Conservation (phyloP, 2,888 invertebrate species). For the Zelleria hepariella region DNA sequence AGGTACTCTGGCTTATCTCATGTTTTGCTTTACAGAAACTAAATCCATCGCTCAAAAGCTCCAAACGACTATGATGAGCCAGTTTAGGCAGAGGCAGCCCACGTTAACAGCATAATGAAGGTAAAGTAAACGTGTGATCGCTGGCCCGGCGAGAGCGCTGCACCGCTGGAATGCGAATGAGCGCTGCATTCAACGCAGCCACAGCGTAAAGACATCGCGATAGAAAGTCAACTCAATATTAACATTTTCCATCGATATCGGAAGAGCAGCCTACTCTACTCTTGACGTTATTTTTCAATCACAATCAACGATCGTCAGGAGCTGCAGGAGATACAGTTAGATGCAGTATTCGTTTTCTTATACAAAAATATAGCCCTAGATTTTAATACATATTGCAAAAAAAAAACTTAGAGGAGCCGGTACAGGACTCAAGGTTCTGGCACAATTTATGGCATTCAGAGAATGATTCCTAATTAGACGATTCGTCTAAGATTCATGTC, state of each 20-base stretch:
- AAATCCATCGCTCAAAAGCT: background rate
- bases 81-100: background rate
- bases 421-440: no score
- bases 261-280: no score
- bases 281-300: no score
- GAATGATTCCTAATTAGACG: no score
- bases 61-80: background rate
- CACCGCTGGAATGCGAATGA: background rate
- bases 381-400: no score
- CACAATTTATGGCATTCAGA: no score
- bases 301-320: background rate
- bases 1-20: background rate
- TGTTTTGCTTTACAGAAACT: background rate
- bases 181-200: background rate
- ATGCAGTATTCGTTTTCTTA: no score
- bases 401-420: no score
- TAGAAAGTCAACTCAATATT: background rate
- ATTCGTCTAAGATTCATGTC: no score
- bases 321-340: no score
- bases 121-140: conserved; percentile 48
- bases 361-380: no score
- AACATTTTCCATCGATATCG: no score
- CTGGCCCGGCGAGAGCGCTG: conserved; percentile 35
- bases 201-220: background rate
- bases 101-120: conserved; percentile 59